phyloP scores from a whole-genome alignment of 2,888 invertebrate genomes.

The Drosophila ezoana region DNA sequence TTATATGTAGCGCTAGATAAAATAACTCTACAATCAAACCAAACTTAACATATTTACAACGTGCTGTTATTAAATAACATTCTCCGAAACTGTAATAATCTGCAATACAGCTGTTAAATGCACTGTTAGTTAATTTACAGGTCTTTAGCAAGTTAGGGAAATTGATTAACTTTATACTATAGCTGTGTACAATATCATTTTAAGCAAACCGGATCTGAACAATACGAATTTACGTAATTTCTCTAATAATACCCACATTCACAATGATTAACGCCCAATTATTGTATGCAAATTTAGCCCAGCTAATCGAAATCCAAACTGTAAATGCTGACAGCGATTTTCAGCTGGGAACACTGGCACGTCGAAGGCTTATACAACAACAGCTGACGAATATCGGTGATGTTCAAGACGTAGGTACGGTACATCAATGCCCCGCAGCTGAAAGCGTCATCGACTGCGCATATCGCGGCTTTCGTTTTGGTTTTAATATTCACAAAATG shows the following conservation, averaged over 20 bases:
- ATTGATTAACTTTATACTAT: neutral
- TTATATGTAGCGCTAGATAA: neutral
- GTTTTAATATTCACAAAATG: slow-evolving; percentile 41
- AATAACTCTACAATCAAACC: neutral
- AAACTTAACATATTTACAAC: neutral
- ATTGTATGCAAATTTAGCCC: slow-evolving; percentile 74
- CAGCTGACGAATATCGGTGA: slow-evolving; percentile 42
- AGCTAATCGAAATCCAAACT: slow-evolving; percentile 83
- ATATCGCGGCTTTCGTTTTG: slow-evolving; percentile 47
- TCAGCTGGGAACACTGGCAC: slow-evolving; percentile 62
- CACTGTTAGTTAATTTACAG: neutral
- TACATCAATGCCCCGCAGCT: slow-evolving; percentile 35
- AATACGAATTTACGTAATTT: slow-evolving; percentile 2
- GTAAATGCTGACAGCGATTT: slow-evolving; percentile 72
- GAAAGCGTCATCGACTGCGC: slow-evolving; percentile 35
- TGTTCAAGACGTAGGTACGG: slow-evolving; percentile 71
- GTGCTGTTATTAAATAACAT: neutral
- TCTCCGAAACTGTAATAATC: neutral
- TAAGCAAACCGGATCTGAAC: neutral
- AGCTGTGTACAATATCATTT: neutral
- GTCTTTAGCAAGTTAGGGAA: neutral
- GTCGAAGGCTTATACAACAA: slow-evolving; percentile 49
- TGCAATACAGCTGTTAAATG: slow-evolving; percentile 1
- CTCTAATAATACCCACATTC: slow-evolving; percentile 13
- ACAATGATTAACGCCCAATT: slow-evolving; percentile 29